Evolutionary conservation across 2,888 invertebrate genomes (phyloP), one percentile per base, ranked within the genome.

Genomic region (Hypercompe scribonia): DNA sequence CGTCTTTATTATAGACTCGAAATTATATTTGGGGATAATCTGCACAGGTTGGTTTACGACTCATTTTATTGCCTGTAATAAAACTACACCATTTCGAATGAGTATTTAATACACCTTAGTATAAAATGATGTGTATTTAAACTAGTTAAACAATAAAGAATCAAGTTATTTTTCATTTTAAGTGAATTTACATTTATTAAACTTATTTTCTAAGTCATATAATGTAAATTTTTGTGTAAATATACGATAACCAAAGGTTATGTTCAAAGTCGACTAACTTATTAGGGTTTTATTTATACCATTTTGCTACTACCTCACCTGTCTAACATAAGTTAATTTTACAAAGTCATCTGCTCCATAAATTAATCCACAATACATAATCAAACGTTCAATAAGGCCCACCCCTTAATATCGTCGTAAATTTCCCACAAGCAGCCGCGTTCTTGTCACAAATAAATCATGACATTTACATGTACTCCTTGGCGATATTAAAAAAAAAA

Each of bases 381-480:
- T 91, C 90, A 90, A 87, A 88, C 81, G 84, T 83, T 84, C 84
- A 87, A 88, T 85, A 83, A 74, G 75, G 78, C 89, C 91, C 91
- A 92, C 93, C 94, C 94, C 91, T 93, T 84, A 85, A 90, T 88
- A 84, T 87, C 87, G 83, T 93, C 94, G 92, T 95, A 95, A 94
- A 95, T 94, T 94, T 95, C 95, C 94, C 95, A 95, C 93, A 94
- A 91, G 86, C 84, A 84, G 87, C 86, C 88, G 86, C 89, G 87
- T 93, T 93, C 93, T 93, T 94, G 94, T 94, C 92, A 90, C 90
- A 92, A 94, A 94, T 95, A 95, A 95, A 94, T 94, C 94, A 95
- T 87, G 86, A 84, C 90, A 91, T 91, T 90, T 90, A 91, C 90
- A 91, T 91, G 86, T 86, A 82, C 77, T 78, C 79, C 77, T 82